Evolutionary conservation across 2,888 invertebrate genomes (phyloP), one percentile per base, ranked within the genome.

Genomic region (Parascotia fuliginaria): DNA sequence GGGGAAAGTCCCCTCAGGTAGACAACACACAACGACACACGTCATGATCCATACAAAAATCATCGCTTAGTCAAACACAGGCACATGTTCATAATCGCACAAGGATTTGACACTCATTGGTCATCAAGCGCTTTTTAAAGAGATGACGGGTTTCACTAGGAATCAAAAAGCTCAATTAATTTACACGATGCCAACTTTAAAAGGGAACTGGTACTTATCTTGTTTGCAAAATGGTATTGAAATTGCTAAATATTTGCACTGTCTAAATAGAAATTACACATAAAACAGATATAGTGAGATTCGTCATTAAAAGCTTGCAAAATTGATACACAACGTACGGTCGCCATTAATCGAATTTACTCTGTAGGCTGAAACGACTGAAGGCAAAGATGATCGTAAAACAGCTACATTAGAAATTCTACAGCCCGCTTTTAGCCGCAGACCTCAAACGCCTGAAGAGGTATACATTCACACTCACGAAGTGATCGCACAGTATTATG

Each of bases 321-420:
- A 70, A 57, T 65, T 59, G 29, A 36, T 44, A 63, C 53, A 69
- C 58, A 46, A 79, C 83, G 84, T 85, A 84, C 59, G 83, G 84
- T 90, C 85, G 88, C 87, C 87, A 83, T 69, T 84, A 83, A 85
- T 77, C 33, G 53, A 74, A 79, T 84, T 83, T 87, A 80, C 75
- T 89, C 80, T 87, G 60, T 91, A 92, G 91, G 90, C 88, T 81
- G 87, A 87, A 59, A 67, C 77, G 52, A 79, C 80, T 75, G 85
- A 82, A 68, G 80, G 73, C 61, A 87, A 79, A 72, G 78, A 81
- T 50, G 79, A 81, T 70, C 75, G 56, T 77, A 87, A 74, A 72
- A 77, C 78, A 67, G 76, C 83, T 56, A 79, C 85, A 61, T 81
- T 90, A 83, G 84, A 75, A 78, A 83, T 83, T 55, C 84, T 87